A percentile compares a stretch with the other conserved stretches of the same genome.
Evolutionary conservation across 2,113 vertebrate species (phyloP).

Genomic region (Phalacrocorax carbo): DNA sequence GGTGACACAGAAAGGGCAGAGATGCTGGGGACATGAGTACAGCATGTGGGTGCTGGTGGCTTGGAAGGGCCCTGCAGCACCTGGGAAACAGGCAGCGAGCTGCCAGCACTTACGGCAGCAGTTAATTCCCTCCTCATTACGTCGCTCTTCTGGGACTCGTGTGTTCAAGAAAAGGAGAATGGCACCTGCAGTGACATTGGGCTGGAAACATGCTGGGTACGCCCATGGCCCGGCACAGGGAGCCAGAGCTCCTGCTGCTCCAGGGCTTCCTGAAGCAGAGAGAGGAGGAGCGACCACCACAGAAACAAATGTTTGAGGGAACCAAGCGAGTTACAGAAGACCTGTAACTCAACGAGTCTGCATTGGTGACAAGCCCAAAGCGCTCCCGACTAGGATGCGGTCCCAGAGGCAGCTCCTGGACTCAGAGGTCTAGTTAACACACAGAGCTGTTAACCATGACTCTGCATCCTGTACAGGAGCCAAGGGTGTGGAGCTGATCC

Average conservation of each 20-base stretch:
- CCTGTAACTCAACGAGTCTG: neutral
- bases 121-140: no score
- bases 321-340: rapidly evolving
- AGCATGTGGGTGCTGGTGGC: neutral
- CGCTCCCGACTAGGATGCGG: neutral
- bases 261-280: neutral
- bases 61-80: neutral
- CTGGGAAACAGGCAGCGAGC: neutral
- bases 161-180: neutral
- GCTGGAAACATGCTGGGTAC: neutral
- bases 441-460: neutral
- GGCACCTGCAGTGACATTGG: neutral
- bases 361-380: rapidly evolving
- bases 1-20: neutral
- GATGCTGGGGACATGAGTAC: neutral
- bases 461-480: neutral
- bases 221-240: neutral
- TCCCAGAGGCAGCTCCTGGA: neutral
- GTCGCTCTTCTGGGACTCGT: neutral
- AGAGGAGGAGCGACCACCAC: neutral
- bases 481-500: rapidly evolving
- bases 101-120: neutral
- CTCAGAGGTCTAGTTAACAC: neutral
- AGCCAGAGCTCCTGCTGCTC: neutral
- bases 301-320: neutral